These are phyloP conservation scores for Drosophila ficusphila DNA, from an alignment of 1,140 invertebrate species.

Conservation along the genomic window DNA sequence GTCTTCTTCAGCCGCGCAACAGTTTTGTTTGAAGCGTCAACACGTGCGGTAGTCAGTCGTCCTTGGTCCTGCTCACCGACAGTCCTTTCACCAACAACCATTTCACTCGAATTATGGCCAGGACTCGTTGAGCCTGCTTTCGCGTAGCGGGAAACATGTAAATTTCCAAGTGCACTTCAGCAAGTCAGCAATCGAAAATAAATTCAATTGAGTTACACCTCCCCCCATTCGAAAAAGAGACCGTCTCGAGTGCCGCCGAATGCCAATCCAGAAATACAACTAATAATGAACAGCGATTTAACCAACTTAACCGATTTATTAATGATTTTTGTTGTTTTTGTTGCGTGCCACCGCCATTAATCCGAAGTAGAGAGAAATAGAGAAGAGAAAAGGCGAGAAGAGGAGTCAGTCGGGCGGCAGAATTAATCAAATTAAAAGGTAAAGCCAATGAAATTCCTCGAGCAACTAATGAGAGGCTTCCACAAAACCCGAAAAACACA, in stretches of 20 bases:
- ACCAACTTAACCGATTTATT: neutral
- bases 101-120: neutral
- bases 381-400: slow-evolving; percentile 5
- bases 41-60: slow-evolving; percentile 63
- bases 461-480: slow-evolving; percentile 25
- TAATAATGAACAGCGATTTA: neutral
- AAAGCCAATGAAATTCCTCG: slow-evolving; percentile 49
- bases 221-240: neutral
- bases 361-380: neutral
- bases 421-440: slow-evolving; percentile 70
- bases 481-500: neutral
- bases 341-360: slow-evolving; percentile 28
- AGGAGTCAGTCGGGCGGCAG: neutral
- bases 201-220: too few species aligned
- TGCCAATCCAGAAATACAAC: neutral
- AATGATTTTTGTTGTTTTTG: slow-evolving; percentile 50
- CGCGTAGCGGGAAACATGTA: slow-evolving; percentile 23
- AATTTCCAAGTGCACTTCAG: slow-evolving; percentile 5
- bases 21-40: slow-evolving; percentile 79
- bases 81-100: neutral
- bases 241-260: neutral
- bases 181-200: neutral
- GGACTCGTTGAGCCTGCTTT: slow-evolving; percentile 7
- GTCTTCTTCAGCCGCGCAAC: slow-evolving; percentile 45
- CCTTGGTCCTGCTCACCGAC: slow-evolving; percentile 25